phyloP scores from a whole-genome alignment of 1,140 invertebrate genomes.

The Paracyclopina nana region DNA sequence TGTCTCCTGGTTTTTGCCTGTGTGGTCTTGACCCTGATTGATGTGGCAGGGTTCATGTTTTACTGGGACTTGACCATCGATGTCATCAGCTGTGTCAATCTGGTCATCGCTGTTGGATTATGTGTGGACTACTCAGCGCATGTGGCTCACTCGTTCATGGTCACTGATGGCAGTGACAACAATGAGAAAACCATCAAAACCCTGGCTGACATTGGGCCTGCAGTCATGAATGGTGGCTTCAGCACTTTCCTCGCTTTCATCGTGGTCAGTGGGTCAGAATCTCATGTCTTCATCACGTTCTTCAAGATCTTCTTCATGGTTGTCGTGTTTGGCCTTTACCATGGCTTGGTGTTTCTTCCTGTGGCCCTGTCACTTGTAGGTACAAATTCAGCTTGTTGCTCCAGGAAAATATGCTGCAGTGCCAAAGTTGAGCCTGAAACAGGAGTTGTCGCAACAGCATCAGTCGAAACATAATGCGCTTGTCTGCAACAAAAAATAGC shows the following conservation, averaged over 20 bases:
- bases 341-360: slow-evolving; percentile 35
- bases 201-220: slow-evolving; percentile 50
- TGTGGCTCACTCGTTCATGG: slow-evolving; percentile 34
- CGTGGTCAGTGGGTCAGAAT: slow-evolving; percentile 43
- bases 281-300: slow-evolving; percentile 58
- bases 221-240: slow-evolving; percentile 55
- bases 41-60: slow-evolving; percentile 60
- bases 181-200: slow-evolving; percentile 41
- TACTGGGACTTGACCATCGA: slow-evolving; percentile 65
- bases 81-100: slow-evolving; percentile 56
- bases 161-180: neutral
- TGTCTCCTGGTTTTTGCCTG: slow-evolving; percentile 56
- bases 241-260: slow-evolving; percentile 55
- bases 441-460: too few species aligned
- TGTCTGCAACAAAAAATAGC: too few species aligned
- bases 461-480: too few species aligned
- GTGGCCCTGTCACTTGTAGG: slow-evolving; percentile 36
- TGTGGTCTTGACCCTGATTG: slow-evolving; percentile 47
- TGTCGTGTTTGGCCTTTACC: slow-evolving; percentile 19
- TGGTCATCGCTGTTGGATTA: slow-evolving; percentile 63
- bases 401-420: too few species aligned
- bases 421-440: too few species aligned
- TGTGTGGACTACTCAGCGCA: slow-evolving; percentile 75
- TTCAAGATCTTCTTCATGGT: slow-evolving; percentile 33
- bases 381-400: too few species aligned